phyloP scores from a whole-genome alignment of 2,113 vertebrate genomes.

The Pseudorhombus dupliciocellatus region DNA sequence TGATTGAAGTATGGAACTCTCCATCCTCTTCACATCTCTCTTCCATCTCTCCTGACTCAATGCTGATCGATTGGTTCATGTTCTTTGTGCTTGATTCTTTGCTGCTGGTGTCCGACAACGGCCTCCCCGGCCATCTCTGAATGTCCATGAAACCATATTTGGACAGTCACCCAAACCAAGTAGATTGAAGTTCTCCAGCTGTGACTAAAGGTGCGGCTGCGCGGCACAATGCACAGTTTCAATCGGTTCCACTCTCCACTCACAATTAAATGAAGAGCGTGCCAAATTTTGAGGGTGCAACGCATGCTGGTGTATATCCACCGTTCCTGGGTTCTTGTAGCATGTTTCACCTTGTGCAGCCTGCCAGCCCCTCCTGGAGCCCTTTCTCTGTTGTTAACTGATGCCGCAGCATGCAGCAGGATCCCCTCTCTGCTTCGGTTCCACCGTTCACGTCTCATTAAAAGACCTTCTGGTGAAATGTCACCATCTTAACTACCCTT shows the following conservation, averaged over 20 bases:
- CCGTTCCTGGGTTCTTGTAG: background rate
- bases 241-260: background rate
- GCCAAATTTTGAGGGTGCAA: background rate
- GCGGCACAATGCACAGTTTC: background rate
- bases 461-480: conserved; percentile 61
- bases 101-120: background rate
- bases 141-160: too few relatives aligned
- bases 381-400: conserved; percentile 22
- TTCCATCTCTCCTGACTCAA: background rate
- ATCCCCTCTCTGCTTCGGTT: conserved; percentile 31
- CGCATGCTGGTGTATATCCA: background rate
- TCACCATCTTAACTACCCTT: conserved; percentile 56
- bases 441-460: conserved; percentile 58
- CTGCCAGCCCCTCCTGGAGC: background rate
- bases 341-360: conserved; percentile 1
- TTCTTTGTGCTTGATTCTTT: background rate
- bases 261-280: background rate
- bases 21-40: background rate
- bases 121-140: background rate
- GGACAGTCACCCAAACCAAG: too few relatives aligned
- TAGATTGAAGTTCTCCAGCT: background rate
- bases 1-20: background rate
- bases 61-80: background rate
- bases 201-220: background rate
- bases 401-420: conserved; percentile 23